phyloP scores from a whole-genome alignment of 37 sponge, comb jelly and placozoan species.

The Crambe crambe region DNA sequence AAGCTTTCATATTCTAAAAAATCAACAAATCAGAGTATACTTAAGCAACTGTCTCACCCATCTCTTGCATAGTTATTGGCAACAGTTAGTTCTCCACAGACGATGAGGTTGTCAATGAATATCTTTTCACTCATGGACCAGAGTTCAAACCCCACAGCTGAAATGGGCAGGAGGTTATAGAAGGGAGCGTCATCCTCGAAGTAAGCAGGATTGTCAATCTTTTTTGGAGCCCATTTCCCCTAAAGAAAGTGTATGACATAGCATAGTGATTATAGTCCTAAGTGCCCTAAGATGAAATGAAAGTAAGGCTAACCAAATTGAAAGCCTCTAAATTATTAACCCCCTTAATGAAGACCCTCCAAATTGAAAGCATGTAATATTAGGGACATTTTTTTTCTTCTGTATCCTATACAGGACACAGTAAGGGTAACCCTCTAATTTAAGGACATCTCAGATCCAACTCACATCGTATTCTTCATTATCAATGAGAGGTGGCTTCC shows the following conservation, averaged over 20 bases:
- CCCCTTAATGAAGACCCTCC: too few species aligned
- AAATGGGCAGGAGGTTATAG: constrained; percentile 70
- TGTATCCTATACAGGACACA: too few species aligned
- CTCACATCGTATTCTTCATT: constrained; percentile 93
- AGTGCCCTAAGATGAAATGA: background rate
- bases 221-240: constrained; percentile 90
- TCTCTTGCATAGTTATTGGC: constrained; percentile 85
- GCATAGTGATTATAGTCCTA: background rate
- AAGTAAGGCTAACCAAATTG: too few species aligned
- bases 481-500: constrained; percentile 92
- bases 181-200: constrained; percentile 89
- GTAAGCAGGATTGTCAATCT: constrained; percentile 89
- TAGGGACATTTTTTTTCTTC: too few species aligned
- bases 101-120: constrained; percentile 90
- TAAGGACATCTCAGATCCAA: too few species aligned
- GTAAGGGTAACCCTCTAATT: too few species aligned
- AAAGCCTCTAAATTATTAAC: too few species aligned
- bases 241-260: background rate
- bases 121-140: constrained; percentile 94
- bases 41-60: constrained; percentile 48
- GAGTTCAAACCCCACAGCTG: constrained; percentile 92
- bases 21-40: background rate
- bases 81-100: constrained; percentile 74
- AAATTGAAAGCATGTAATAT: too few species aligned
- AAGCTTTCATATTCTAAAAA: background rate